Evolutionary conservation across 2,888 invertebrate species (phyloP), one percentile per base, ranked within the genome.

Genomic region (Leptinotarsa peninsularis): DNA sequence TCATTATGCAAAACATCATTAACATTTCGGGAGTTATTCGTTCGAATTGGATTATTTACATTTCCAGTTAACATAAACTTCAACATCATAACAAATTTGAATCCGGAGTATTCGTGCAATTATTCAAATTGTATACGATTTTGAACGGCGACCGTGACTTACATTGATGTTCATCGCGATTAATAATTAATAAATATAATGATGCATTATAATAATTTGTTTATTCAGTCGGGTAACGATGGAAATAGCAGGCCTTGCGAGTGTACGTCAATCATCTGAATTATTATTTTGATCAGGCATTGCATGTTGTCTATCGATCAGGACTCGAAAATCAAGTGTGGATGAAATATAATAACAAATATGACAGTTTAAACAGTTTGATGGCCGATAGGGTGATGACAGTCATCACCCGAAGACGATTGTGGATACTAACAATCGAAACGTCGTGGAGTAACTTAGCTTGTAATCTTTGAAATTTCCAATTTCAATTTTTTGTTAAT

Each of bases 161-260:
- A 58, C 14, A 58, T 27, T 58, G 58, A 58, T 15, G 58, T 58
- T 23, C 23, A 5, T 15, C 14, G 4, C 58, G 23, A 58, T 58
- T 58, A 58, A 14, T 23, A 58, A 58, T 58, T 58, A 58, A 58
- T 58, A 58, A 27, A 58, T 58, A 21, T 58, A 23, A 58, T 58
- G 15, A 58, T 58, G 18, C 58, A 58, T 58, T 23, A 58, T 4
- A 10, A 4, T 10, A 4, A 23, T 58, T 58, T 58, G 58, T 27
- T 23, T 58, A 58, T 27, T 58, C 21, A 58, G 2, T 23, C 58
- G 23, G 5, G 23, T 15, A 27, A 58, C 58, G 21, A 58, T 58
- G 58, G 27, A 2, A 58, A 23, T 15, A 58, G 13, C 4, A 14
- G 58, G 58, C 21, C 15, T 14, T 4, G 21, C 21, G 21, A 58